Evolutionary conservation across 2,113 vertebrate species (phyloP).

Genomic region (Oplegnathus fasciatus): DNA sequence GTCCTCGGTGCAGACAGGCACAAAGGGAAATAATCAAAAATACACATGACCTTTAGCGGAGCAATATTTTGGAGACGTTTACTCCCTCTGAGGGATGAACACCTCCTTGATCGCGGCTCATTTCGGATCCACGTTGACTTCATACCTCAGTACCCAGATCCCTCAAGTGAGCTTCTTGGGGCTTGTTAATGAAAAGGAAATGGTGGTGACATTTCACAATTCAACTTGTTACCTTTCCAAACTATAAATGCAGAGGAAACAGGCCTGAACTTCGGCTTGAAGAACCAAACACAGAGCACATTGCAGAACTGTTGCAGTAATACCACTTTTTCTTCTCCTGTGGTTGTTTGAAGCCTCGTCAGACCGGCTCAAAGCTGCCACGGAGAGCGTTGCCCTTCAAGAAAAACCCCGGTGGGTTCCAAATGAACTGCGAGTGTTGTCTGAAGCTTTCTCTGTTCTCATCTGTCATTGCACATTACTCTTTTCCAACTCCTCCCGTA

Average conservation of each 20-base stretch:
- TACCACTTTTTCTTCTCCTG: conserved; percentile 1
- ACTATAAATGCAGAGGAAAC: conserved; percentile 22
- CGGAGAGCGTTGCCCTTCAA: conserved; percentile 12
- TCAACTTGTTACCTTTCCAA: conserved; percentile 23
- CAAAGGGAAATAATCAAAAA: conserved; percentile 32
- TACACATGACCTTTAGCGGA: conserved; percentile 56
- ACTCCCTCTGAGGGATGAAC: conserved; percentile 27
- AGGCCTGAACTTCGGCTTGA: not conserved
- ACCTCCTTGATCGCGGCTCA: conserved; percentile 36
- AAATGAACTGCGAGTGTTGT: conserved; percentile 1
- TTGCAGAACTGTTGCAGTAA: conserved; percentile 31
- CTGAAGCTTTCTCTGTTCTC: not conserved
- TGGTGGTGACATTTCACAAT: conserved; percentile 54
- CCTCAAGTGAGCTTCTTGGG: conserved; percentile 27
- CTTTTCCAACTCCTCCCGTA: conserved; percentile 16
- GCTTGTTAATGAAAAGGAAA: conserved; percentile 39
- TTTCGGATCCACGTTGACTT: conserved; percentile 36
- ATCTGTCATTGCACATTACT: conserved; percentile 45
- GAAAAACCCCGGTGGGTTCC: not conserved
- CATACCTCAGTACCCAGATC: conserved; percentile 27
- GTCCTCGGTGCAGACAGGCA: conserved; percentile 38
- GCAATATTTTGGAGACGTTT: conserved; percentile 15
- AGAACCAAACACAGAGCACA: not conserved
- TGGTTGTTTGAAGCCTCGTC: conserved; percentile 58
- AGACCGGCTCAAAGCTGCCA: conserved; percentile 44